These are phyloP conservation scores for Meloidogyne exigua DNA, from an alignment of 1,140 invertebrate genomes.

Conservation along the genomic window DNA sequence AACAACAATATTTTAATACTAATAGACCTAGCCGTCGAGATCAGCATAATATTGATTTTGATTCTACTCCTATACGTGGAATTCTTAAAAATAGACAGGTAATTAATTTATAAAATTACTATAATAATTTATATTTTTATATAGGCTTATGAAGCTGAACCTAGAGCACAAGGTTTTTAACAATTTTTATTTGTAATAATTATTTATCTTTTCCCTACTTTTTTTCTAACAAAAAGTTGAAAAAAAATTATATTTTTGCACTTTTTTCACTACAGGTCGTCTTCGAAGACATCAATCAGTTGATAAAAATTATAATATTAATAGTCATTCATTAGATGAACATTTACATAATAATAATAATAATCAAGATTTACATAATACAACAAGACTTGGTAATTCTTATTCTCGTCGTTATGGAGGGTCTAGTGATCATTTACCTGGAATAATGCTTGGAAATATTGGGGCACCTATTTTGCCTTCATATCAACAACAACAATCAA, in stretches of 20 bases:
- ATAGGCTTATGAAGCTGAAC: constrained; percentile 49
- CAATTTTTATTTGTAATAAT: neutral
- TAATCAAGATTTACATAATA: neutral
- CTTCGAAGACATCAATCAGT: constrained; percentile 28
- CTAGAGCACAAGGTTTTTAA: constrained; percentile 25
- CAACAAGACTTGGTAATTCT: neutral
- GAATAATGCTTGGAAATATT: neutral
- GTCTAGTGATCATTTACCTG: constrained; percentile 17
- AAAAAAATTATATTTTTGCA: neutral
- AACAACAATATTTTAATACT: neutral
- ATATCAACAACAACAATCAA: constrained; percentile 20
- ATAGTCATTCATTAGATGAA: constrained; percentile 5
- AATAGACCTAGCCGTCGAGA: constrained; percentile 25
- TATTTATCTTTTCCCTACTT: neutral
- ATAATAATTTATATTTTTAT: constrained; percentile 9
- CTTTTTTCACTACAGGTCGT: constrained; percentile 11
- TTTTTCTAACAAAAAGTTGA: constrained; percentile 12
- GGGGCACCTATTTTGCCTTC: constrained; percentile 13
- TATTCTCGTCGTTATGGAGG: constrained; percentile 17
- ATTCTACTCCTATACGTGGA: constrained; percentile 46
- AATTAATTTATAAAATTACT: neutral
- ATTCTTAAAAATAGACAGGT: constrained; percentile 63
- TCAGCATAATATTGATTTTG: constrained; percentile 43
- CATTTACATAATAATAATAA: neutral
- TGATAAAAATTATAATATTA: constrained; percentile 25